These are phyloP conservation scores for Nothocercus julius DNA, from an alignment of 2,113 vertebrate genomes.

Conservation along the genomic window DNA sequence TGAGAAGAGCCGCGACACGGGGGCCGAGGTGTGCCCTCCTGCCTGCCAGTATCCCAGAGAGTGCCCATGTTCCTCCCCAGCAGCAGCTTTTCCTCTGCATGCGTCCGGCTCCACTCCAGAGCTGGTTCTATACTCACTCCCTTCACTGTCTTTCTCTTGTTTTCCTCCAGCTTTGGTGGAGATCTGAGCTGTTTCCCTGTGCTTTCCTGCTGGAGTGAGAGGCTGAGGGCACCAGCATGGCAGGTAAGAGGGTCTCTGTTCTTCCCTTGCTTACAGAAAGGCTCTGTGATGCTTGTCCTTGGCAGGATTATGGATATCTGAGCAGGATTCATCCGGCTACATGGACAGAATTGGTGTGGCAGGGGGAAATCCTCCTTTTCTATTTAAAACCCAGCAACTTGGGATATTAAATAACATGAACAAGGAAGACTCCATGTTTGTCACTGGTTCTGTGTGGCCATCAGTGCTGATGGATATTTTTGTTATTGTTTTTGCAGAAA, in stretches of 20 bases:
- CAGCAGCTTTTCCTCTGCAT: too few relatives aligned
- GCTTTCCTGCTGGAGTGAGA: background rate
- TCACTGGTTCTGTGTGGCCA: background rate
- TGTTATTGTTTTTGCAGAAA: slow-evolving; percentile 78
- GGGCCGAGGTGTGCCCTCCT: too few relatives aligned
- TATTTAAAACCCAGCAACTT: background rate
- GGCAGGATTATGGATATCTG: background rate
- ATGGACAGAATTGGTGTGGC: background rate
- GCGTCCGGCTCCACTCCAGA: background rate
- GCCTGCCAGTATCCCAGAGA: too few relatives aligned
- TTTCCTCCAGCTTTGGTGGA: slow-evolving; percentile 64
- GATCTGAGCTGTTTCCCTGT: background rate
- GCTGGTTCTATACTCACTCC: background rate
- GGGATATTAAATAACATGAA: fast-evolving
- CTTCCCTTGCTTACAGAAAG: background rate
- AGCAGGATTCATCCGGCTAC: background rate
- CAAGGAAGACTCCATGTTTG: background rate
- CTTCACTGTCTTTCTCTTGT: background rate
- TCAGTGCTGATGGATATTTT: background rate
- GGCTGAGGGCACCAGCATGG: slow-evolving; percentile 62
- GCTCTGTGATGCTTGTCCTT: background rate
- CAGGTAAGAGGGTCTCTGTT: slow-evolving; percentile 56
- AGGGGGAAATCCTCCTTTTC: background rate
- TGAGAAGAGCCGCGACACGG: too few relatives aligned
- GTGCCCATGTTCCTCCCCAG: too few relatives aligned